Evolutionary conservation across 2,113 vertebrate species (phyloP), one percentile per base, ranked within the genome.

Genomic region (Melanostigma gelatinosum): DNA sequence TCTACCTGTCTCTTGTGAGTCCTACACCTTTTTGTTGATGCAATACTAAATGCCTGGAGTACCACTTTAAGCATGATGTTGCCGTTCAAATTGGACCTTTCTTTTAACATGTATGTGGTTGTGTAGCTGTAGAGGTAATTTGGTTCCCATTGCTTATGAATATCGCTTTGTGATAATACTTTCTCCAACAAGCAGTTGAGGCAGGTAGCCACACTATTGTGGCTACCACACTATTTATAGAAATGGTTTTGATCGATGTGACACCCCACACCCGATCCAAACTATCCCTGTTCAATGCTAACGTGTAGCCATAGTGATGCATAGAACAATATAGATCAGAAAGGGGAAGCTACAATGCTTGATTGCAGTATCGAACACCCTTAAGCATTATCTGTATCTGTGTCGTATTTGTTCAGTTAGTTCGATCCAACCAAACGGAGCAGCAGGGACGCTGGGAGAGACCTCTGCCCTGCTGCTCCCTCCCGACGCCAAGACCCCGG

Each of bases 401-500:
- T 54, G 20, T 24, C 36, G 6, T 36, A 15, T 52, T 69, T 52
- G 18, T 77, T 66, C 6, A 48, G 38, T 15, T 11, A 77, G 65
- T n/a, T 80, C 27, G 22, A 76, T 48, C 9, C n/a, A 24, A 55
- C 69, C 27, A 77, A 76, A 65, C 42, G 1, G 42, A 50, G 48
- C 55, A 73, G 65, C 63, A 69, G 42, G 69, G 79, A 38, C 52
- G 62, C 65, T 1, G 20, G 69, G 68, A 62, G 52, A 85, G 75
- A 87, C 79, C 58, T 82, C 72, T 80, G 60, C 77, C 60, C 83
- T 42, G 34, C 75, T 82, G 57, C 75, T 72, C 63, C 54, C 58
- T 60, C 2, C 13, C 52, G 66, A 15, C 80, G 84, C 82, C 88
- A 89, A 75, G 83, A 79, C 77, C 84, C 58, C 74, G 46, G 77